phyloP scores from a whole-genome alignment of 2,888 invertebrate genomes.

The Atethmia centrago region DNA sequence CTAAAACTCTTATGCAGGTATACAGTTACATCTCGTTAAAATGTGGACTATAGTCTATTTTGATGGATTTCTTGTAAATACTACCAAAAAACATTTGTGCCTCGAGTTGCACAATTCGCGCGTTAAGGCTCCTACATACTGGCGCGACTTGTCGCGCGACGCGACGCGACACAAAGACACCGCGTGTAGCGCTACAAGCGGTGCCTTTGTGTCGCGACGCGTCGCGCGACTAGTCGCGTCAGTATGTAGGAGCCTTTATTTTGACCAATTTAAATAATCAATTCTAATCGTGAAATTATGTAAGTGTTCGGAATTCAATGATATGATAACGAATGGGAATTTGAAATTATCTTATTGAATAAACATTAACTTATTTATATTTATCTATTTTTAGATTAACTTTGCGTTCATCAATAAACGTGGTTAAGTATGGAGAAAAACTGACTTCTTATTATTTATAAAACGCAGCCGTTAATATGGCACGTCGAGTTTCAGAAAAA shows the following conservation, averaged over 20 bases:
- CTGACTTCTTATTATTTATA: background rate
- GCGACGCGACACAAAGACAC: no score
- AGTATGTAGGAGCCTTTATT: no score
- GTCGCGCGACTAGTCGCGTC: no score
- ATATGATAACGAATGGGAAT: conserved; percentile 34
- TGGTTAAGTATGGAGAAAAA: background rate
- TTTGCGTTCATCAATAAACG: background rate
- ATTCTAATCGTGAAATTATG: conserved; percentile 37
- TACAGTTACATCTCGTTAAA: no score
- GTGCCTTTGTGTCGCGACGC: no score
- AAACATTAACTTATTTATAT: conserved; percentile 31
- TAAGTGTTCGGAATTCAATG: conserved; percentile 30
- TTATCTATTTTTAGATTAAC: conserved; percentile 8
- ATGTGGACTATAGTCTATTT: no score
- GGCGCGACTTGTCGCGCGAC: no score
- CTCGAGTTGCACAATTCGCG: background rate
- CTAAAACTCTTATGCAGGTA: no score
- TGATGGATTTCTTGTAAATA: no score
- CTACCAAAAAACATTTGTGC: no score
- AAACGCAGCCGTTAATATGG: background rate
- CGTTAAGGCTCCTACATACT: no score
- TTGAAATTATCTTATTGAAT: conserved; percentile 33
- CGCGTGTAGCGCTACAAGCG: no score
- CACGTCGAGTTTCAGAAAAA: background rate
- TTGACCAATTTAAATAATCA: conserved; percentile 31